Conservation (phyloP, 2,888 invertebrate genomes). For the Macrophya alboannulata region DNA sequence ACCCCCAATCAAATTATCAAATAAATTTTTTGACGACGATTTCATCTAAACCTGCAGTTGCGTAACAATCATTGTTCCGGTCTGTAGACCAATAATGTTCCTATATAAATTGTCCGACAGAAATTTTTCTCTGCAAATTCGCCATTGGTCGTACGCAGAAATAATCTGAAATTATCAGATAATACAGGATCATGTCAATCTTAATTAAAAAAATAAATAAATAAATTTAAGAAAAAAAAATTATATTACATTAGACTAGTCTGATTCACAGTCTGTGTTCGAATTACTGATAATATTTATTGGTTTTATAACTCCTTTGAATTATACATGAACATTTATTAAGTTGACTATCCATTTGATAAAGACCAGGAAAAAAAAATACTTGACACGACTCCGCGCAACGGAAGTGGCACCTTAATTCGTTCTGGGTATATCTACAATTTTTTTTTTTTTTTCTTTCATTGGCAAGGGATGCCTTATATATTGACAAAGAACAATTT, state of each 20-base stretch:
- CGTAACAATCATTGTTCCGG: background rate
- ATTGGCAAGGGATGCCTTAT: too few species aligned
- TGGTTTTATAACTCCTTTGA: background rate
- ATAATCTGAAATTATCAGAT: background rate
- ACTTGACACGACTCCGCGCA: too few species aligned
- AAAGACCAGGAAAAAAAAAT: too few species aligned
- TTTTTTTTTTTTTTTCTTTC: too few species aligned
- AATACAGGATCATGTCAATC: background rate
- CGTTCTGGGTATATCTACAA: too few species aligned
- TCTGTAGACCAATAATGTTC: background rate
- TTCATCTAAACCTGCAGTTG: background rate
- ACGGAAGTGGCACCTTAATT: too few species aligned
- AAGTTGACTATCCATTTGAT: background rate
- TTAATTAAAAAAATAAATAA: background rate
- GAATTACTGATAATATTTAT: background rate
- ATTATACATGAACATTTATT: background rate
- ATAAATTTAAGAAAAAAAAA: background rate
- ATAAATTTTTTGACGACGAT: conserved; percentile 8
- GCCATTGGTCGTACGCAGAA: background rate
- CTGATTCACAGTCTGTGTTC: background rate
- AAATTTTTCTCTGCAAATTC: background rate
- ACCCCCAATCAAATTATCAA: conserved; percentile 21
- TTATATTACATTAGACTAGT: background rate
- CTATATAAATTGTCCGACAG: conserved; percentile 4
- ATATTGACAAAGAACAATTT: too few species aligned